These are phyloP conservation scores for Erpornis zantholeuca DNA, from an alignment of 2,113 vertebrate species.

Conservation along the genomic window DNA sequence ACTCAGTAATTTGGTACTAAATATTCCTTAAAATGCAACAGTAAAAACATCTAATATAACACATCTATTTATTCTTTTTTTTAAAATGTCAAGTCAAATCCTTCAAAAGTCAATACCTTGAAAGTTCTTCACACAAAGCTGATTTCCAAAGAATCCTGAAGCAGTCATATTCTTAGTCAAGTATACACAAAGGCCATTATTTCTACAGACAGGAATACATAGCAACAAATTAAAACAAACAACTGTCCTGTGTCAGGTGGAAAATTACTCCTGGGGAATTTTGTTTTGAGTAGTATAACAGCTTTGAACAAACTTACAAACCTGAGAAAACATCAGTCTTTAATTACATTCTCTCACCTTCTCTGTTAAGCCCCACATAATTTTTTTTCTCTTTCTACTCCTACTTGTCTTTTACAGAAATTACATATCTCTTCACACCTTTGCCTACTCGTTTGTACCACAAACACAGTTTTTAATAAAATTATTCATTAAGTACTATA, in stretches of 20 bases:
- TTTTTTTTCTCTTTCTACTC: background rate
- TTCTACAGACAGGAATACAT: background rate
- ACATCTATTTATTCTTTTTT: background rate
- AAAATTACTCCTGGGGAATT: background rate
- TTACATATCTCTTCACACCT: background rate
- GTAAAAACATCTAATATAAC: background rate
- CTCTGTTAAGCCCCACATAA: background rate
- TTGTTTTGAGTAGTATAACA: background rate
- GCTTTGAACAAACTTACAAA: background rate
- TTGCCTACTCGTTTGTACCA: background rate
- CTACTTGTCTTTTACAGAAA: constrained; percentile 15
- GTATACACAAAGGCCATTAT: background rate
- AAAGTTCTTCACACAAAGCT: background rate
- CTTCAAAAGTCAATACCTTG: background rate
- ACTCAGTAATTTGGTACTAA: background rate
- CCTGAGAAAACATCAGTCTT: background rate
- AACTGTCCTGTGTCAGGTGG: background rate
- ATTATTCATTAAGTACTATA: background rate
- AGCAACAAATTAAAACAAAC: background rate
- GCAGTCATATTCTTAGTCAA: background rate
- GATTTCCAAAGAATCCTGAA: background rate
- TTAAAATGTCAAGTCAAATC: background rate
- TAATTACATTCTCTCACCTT: background rate
- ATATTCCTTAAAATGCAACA: background rate
- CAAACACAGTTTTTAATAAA: background rate